phyloP scores from a whole-genome alignment of 2,113 vertebrate species.

The Elanoides forficatus region DNA sequence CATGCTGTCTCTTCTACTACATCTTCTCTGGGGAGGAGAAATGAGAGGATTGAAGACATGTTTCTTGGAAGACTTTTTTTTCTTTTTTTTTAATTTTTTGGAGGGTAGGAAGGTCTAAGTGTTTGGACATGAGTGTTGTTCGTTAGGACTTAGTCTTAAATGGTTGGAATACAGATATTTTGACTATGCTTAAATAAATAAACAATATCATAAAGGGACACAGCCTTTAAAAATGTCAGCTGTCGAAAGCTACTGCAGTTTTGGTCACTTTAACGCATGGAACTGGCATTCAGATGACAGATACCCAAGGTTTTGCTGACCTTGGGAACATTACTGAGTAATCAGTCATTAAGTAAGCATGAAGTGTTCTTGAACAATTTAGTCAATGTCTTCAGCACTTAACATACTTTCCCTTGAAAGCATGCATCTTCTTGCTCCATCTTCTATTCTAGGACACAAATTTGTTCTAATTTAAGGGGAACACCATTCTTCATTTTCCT shows the following conservation, averaged over 20 bases:
- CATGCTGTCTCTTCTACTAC: background rate
- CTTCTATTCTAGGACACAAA: background rate
- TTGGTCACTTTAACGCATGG: constrained; percentile 4
- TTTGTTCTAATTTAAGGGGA: constrained; percentile 21
- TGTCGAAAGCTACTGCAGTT: background rate
- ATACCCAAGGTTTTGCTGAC: constrained; percentile 55
- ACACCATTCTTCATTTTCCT: background rate
- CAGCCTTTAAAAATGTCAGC: constrained; percentile 3
- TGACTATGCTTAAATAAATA: constrained; percentile 16
- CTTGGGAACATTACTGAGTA: constrained; percentile 45
- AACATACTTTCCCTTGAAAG: constrained; percentile 2
- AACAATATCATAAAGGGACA: background rate
- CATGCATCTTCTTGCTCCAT: background rate
- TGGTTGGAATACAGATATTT: background rate
- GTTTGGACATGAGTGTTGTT: background rate
- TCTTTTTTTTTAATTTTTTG: background rate
- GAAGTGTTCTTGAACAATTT: constrained; percentile 36
- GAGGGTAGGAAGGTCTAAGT: background rate
- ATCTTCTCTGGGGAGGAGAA: background rate
- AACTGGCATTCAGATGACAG: constrained; percentile 42
- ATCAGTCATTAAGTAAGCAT: constrained; percentile 50
- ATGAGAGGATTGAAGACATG: background rate
- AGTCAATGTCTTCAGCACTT: constrained; percentile 18
- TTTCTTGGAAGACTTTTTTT: background rate
- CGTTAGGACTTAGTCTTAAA: background rate